phyloP scores from a whole-genome alignment of 2,888 invertebrate genomes.

The Horisme vitalbata region DNA sequence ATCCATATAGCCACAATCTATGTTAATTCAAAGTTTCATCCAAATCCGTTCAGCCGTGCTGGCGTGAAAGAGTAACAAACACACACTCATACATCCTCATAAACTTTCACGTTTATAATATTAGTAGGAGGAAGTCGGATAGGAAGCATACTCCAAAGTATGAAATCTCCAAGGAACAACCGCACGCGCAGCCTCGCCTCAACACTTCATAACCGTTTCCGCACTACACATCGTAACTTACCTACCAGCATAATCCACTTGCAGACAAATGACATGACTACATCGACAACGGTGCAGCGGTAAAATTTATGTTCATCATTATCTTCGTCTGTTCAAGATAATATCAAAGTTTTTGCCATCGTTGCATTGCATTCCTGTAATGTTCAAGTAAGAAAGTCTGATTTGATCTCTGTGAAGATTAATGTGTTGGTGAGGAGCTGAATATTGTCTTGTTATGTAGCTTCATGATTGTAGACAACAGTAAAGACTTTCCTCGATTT shows the following conservation, averaged over 20 bases:
- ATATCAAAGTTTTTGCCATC: constrained; percentile 52
- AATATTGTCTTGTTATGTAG: not conserved
- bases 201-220: constrained; percentile 14
- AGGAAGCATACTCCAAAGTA: no score
- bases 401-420: constrained; percentile 32
- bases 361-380: constrained; percentile 36
- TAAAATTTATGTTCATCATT: constrained; percentile 55
- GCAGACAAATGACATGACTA: constrained; percentile 46
- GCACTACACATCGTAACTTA: constrained; percentile 1
- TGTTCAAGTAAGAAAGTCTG: constrained; percentile 41
- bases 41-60: no score
- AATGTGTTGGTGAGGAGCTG: constrained; percentile 6
- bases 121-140: no score
- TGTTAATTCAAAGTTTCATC: no score
- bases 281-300: constrained; percentile 36
- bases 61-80: no score
- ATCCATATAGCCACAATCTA: no score
- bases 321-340: constrained; percentile 45
- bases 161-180: constrained; percentile 1
- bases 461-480: no score
- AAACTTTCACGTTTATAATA: no score
- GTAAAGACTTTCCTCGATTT: no score
- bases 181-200: constrained; percentile 10
- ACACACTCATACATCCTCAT: no score
- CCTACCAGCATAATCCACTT: constrained; percentile 18